A percentile compares a stretch with the other conserved stretches of the same genome.
Evolutionary conservation across 2,797 vertebrate species (phyloP).

Genomic region (Danio kyathit): DNA sequence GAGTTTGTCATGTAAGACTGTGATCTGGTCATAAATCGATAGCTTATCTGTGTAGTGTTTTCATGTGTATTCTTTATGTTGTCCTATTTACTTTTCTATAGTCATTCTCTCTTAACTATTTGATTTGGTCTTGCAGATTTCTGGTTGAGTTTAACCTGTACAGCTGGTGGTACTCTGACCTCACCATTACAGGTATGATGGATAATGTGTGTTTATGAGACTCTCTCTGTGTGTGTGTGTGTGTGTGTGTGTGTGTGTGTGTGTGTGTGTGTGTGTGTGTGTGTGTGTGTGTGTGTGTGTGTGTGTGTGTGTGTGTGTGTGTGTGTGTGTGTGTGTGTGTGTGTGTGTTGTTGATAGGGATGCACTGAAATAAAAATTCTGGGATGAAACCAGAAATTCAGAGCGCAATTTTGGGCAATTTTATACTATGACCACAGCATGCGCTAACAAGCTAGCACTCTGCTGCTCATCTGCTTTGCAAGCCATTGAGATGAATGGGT

Average conservation of each 20-base stretch:
- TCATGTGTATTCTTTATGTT: not conserved
- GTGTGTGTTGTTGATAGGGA: too few relatives aligned
- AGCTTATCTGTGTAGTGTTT: not conserved
- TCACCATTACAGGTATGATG: constrained; percentile 89
- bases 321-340: too few relatives aligned
- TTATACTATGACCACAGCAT: too few relatives aligned
- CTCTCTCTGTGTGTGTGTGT: constrained; percentile 21
- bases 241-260: constrained; percentile 28
- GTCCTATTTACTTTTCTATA: not conserved
- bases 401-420: too few relatives aligned
- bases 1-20: constrained; percentile 95
- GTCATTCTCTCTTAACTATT: not conserved
- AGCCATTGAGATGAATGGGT: too few relatives aligned
- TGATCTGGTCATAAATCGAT: constrained; percentile 22
- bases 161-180: constrained; percentile 95
- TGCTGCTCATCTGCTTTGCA: too few relatives aligned
- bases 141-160: constrained; percentile 98
- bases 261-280: too few relatives aligned
- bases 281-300: too few relatives aligned
- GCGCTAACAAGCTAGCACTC: too few relatives aligned
- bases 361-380: too few relatives aligned
- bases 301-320: too few relatives aligned
- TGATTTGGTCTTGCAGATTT: constrained; percentile 82
- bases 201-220: not conserved
- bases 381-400: too few relatives aligned